Base-by-base conservation (phyloP, 2,113 vertebrate species). In the Chionis minor region DNA sequence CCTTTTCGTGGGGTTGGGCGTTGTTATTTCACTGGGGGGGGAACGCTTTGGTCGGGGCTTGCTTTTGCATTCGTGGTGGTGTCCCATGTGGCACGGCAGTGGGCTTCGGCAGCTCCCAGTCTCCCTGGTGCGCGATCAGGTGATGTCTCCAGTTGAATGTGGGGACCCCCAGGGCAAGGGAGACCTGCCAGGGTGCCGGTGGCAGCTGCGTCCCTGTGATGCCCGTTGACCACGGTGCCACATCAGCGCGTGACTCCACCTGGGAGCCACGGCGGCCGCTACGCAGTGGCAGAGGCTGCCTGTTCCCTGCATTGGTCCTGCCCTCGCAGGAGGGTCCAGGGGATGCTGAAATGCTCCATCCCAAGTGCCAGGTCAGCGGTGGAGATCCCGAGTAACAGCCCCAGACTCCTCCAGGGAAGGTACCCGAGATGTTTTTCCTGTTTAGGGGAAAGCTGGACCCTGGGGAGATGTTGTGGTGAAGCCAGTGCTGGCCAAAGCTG, bases 1-100 rank as follows among this genome's bases (percentile, higher is more conserved):
- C 95, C 91, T 97, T 87, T 51, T 90, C 59, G 45, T 32, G n/a
- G 27, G 33, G 18, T 93, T 97, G 97, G 97, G 94, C 95, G 92
- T 71, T 97, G 95, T 94, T 95, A 79, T 98, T 98, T 98, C 97
- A 97, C 97, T 97, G 96, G 96, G 83, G 97, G 97, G 96, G 96
- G 98, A 98, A 98, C 97, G 97, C 92, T 87, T 97, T 96, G 97
- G 94, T 98, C 97, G 83, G 96, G 93, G 88, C 95, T 97, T 75
- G 55, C 49, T 74, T 74, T 47, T 96, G 95, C 96, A 97, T 97
- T 98, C 97, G 79, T 97, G 63, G 92, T 97, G 95, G 98, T 96
- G 97, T 77, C 94, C 88, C 0, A 2, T 3, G 8, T 2, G 2
- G 13, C 26, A 15, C 2, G 2, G 32, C 1, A 1, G 4, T 7